These are phyloP conservation scores for Asobara japonica DNA, from an alignment of 1,140 invertebrate genomes.

Conservation along the genomic window DNA sequence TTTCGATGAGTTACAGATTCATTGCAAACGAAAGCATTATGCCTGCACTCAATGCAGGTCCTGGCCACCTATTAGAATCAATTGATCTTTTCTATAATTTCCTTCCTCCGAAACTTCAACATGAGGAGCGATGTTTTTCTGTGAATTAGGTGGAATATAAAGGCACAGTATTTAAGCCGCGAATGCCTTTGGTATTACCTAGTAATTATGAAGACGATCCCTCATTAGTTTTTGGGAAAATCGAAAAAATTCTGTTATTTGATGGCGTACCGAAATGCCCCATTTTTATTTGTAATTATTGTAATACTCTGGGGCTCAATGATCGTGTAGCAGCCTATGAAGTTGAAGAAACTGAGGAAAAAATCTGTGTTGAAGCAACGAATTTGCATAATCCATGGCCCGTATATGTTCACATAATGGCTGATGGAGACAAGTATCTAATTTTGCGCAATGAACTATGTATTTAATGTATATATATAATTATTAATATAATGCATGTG, in stretches of 20 bases:
- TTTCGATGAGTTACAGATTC: conserved; percentile 16
- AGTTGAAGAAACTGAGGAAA: conserved; percentile 2
- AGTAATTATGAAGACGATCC: not conserved
- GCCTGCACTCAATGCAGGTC: conserved; percentile 1
- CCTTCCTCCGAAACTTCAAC: not conserved
- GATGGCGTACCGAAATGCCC: not conserved
- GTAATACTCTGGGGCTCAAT: not conserved
- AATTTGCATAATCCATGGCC: no score
- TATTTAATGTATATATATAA: no score
- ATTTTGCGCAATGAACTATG: no score
- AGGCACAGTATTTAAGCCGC: conserved; percentile 18
- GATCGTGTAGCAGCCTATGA: conserved; percentile 7
- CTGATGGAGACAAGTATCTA: no score
- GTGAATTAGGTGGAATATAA: conserved; percentile 29
- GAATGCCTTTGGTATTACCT: conserved; percentile 12
- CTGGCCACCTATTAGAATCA: not conserved
- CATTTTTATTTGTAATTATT: conserved; percentile 19
- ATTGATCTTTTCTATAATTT: not conserved
- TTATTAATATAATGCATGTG: no score
- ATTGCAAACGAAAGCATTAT: conserved; percentile 20
- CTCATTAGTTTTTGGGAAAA: conserved; percentile 13
- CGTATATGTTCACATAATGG: no score
- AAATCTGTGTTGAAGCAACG: not conserved
- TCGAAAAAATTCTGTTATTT: conserved; percentile 9
- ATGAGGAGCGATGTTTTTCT: not conserved